These are phyloP conservation scores for Thereva unica DNA, from an alignment of 2,888 invertebrate genomes.

Conservation along the genomic window DNA sequence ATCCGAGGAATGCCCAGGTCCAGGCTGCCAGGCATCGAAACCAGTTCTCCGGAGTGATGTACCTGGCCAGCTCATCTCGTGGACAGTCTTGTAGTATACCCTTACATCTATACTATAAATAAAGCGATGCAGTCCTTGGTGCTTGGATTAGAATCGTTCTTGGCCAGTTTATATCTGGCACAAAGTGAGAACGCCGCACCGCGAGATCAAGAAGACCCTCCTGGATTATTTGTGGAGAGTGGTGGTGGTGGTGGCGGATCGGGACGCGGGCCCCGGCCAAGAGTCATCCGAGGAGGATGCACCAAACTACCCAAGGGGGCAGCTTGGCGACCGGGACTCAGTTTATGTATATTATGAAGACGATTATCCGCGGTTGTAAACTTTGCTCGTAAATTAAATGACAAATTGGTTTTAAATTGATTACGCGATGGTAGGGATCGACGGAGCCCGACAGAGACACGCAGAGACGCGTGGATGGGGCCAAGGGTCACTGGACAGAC, in stretches of 20 bases:
- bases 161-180: constrained; percentile 18
- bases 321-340: not conserved
- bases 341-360: constrained; percentile 38
- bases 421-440: constrained; percentile 44
- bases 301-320: constrained; percentile 14
- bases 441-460: constrained; percentile 32
- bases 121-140: constrained; percentile 21
- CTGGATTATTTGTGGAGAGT: not conserved
- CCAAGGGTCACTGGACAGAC: constrained; percentile 8
- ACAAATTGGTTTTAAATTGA: constrained; percentile 49
- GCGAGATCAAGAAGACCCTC: not conserved
- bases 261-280: too few species aligned
- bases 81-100: constrained; percentile 30
- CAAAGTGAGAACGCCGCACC: constrained; percentile 19
- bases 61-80: constrained; percentile 15
- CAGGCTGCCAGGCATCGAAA: not conserved
- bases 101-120: constrained; percentile 34
- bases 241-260: too few species aligned
- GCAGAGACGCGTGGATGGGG: constrained; percentile 26
- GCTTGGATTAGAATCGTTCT: constrained; percentile 28
- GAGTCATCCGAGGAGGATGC: not conserved
- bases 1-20: constrained; percentile 37
- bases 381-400: constrained; percentile 47
- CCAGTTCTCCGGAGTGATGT: constrained; percentile 22
- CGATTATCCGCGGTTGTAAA: constrained; percentile 43